Base-by-base conservation (phyloP, 1,140 invertebrate species). In the Steinernema khuongi region DNA sequence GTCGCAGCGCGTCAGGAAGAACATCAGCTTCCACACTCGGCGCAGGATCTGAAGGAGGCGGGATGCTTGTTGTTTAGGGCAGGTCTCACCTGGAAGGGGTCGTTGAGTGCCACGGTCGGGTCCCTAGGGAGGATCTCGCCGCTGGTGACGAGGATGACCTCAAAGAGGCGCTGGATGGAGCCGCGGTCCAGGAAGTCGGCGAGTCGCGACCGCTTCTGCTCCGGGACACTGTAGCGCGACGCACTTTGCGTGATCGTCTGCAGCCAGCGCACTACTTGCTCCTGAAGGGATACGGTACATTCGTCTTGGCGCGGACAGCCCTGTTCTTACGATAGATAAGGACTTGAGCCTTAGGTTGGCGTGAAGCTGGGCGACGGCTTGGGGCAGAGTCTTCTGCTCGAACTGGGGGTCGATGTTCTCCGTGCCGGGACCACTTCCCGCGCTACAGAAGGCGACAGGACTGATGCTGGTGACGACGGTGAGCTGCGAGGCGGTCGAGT, bases 361-460 rank as follows among this genome's bases (percentile, higher is more conserved):
- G 50, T 26, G 26, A 4, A 60, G 22, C 11, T 26, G 50, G 26
- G 14, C 19, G 11, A 60, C 26, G 7, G 50, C 50, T 4, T 17
- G 14, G 7, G 50, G 50, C 14, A 60, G 50, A 14, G 50, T 26
- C 22, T 60, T 60, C 22, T 60, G 50, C 50, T 60, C 50, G 50
- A n/a, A 60, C 22, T 60, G 50, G 4, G 50, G 50, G 19, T 60
- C 50, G 50, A 60, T 60, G 50, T 60, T 60, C 19, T 60, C 50
- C 4, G 7, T 26, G 4, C 22, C 50, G 14, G 50, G 50, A 22
- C 14, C 50, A 22, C 50, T 60, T 22, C 14, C 4, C 7, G 50
- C 14, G 7, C 50, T 22, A 60, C 50, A 60, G 50, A n/a, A 60
- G 4, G 50, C 50, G 7, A 22, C 22, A 22, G 50, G 50, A 26